Evolutionary conservation across 2,888 invertebrate genomes (phyloP).

Genomic region (Phyto melanocephala): DNA sequence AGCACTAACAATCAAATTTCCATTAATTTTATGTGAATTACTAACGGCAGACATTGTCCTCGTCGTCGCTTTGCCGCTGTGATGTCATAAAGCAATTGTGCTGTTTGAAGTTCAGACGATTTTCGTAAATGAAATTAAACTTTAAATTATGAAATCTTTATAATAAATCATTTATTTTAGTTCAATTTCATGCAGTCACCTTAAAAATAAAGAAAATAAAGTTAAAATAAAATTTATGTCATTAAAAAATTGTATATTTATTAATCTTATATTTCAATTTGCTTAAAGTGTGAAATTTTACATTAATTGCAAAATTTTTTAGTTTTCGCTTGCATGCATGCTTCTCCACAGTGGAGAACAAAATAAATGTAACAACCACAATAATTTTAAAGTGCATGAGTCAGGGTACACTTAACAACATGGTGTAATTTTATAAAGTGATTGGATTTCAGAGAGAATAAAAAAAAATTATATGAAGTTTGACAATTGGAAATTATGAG

Average conservation of each 20-base stretch:
- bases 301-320: background rate
- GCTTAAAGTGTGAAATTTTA: background rate
- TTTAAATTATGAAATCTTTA: conserved; percentile 15
- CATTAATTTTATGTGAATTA: conserved; percentile 65
- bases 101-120: background rate
- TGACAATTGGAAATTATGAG: no score
- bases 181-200: background rate
- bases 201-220: background rate
- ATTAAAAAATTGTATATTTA: background rate
- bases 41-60: conserved; percentile 67
- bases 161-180: conserved; percentile 15
- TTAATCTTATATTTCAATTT: background rate
- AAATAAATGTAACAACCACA: background rate
- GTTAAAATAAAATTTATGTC: conserved; percentile 17
- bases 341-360: background rate
- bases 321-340: background rate
- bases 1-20: conserved; percentile 61
- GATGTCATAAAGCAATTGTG: conserved; percentile 38
- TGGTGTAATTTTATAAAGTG: no score
- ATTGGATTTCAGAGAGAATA: no score
- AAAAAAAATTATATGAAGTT: no score
- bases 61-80: conserved; percentile 30
- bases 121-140: conserved; percentile 17
- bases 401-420: no score
- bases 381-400: background rate